A percentile compares a stretch with the other conserved stretches of the same genome.
phyloP scores from a whole-genome alignment of 2,797 vertebrate species.

The Australoheros facetus region DNA sequence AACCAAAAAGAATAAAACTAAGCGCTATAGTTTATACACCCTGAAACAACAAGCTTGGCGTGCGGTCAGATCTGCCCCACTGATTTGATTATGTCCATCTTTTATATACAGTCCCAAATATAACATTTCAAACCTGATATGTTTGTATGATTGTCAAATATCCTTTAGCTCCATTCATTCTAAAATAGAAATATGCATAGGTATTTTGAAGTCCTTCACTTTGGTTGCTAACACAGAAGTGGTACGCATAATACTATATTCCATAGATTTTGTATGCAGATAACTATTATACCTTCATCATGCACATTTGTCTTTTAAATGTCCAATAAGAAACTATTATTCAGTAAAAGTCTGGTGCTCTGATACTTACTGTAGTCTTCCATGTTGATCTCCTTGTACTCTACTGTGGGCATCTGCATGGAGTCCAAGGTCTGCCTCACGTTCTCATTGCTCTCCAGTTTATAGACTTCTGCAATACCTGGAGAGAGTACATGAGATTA shows the following conservation, averaged over 20 bases:
- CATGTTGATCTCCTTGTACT: slow-evolving; percentile 86
- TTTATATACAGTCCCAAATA: background rate
- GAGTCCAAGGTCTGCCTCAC: slow-evolving; percentile 82
- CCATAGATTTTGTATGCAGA: background rate
- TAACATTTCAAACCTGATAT: background rate
- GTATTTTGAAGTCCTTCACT: no score
- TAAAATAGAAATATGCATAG: background rate
- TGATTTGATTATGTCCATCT: background rate
- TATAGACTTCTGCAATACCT: slow-evolving; percentile 83
- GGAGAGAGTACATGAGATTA: background rate
- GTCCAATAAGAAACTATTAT: background rate
- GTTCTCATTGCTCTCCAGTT: slow-evolving; percentile 89
- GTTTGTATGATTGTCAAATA: background rate
- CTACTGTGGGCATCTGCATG: slow-evolving; percentile 92
- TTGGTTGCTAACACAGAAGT: no score
- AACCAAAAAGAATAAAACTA: no score
- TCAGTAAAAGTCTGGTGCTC: background rate
- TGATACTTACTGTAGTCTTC: slow-evolving; percentile 91
- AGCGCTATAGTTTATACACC: no score
- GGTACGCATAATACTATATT: no score
- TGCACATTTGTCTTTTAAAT: background rate
- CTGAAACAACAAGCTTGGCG: no score
- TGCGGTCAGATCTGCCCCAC: background rate
- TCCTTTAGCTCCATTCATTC: background rate
- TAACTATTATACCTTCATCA: background rate